These are phyloP conservation scores for Drosophila cognata DNA, from an alignment of 2,888 invertebrate species.

Conservation along the genomic window DNA sequence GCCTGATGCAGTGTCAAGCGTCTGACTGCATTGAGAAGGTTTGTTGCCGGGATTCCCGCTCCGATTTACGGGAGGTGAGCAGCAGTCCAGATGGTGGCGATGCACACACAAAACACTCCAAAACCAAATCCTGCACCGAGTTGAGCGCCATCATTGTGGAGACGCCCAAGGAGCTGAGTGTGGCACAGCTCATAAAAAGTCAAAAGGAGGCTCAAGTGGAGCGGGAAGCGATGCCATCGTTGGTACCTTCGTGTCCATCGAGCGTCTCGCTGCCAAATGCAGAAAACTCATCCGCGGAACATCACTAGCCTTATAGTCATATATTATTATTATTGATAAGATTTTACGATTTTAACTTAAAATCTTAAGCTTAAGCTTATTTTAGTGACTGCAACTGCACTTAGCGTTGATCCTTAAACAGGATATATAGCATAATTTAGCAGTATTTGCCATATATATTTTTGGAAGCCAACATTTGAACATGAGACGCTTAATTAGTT, in stretches of 20 bases:
- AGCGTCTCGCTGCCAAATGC: conserved; percentile 36
- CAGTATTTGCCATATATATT: conserved; percentile 59
- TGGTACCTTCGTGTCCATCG: conserved; percentile 27
- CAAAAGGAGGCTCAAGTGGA: conserved; percentile 4
- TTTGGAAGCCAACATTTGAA: conserved; percentile 40
- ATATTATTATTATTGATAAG: conserved; percentile 39
- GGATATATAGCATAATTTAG: conserved; percentile 13
- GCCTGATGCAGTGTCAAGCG: conserved; percentile 80
- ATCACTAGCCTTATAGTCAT: conserved; percentile 11
- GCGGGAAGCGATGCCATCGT: not conserved
- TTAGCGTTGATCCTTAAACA: not conserved
- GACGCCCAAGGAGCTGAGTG: conserved; percentile 58
- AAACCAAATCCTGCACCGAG: conserved; percentile 61
- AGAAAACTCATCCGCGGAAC: conserved; percentile 17
- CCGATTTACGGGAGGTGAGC: conserved; percentile 76
- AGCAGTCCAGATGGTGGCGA: conserved; percentile 50
- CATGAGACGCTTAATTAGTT: conserved; percentile 61
- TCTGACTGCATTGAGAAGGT: conserved; percentile 82
- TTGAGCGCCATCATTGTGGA: conserved; percentile 56
- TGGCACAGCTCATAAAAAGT: conserved; percentile 42
- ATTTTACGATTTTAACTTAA: conserved; percentile 68
- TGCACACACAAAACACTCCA: conserved; percentile 14
- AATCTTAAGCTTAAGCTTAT: conserved; percentile 52
- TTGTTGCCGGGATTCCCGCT: conserved; percentile 81
- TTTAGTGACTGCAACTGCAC: conserved; percentile 29